phyloP scores from a whole-genome alignment of 1,140 invertebrate genomes.

The Steinernema khuongi region DNA sequence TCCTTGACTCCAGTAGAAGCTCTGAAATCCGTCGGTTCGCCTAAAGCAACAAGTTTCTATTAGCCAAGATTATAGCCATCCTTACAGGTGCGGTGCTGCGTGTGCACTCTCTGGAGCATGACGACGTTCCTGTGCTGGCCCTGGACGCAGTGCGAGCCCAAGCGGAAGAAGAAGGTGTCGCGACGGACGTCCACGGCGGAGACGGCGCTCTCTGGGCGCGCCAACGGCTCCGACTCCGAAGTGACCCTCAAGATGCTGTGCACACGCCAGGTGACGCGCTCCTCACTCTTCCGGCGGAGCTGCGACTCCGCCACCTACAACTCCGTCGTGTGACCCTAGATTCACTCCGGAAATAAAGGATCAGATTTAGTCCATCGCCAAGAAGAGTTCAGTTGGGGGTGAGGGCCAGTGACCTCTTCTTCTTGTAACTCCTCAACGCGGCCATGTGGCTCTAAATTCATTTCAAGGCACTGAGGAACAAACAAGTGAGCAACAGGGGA shows the following conservation, averaged over 20 bases:
- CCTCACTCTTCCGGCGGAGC: background rate
- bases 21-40: no score
- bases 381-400: no score
- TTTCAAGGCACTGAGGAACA: no score
- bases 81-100: background rate
- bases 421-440: no score
- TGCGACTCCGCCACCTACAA: constrained; percentile 7
- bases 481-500: no score
- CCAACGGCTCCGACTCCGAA: background rate
- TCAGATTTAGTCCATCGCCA: no score
- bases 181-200: background rate
- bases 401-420: no score
- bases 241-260: background rate
- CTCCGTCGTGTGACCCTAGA: background rate
- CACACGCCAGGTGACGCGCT: background rate
- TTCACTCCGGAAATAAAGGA: no score
- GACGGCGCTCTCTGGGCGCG: background rate
- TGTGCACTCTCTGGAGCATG: background rate
- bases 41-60: no score
- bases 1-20: no score
- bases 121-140: background rate
- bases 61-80: background rate
- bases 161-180: constrained; percentile 9
- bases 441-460: no score
- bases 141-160: background rate